A percentile compares a stretch with the other conserved stretches of the same genome.
phyloP scores from a whole-genome alignment of 2,888 invertebrate species.

The Coremacera marginata region DNA sequence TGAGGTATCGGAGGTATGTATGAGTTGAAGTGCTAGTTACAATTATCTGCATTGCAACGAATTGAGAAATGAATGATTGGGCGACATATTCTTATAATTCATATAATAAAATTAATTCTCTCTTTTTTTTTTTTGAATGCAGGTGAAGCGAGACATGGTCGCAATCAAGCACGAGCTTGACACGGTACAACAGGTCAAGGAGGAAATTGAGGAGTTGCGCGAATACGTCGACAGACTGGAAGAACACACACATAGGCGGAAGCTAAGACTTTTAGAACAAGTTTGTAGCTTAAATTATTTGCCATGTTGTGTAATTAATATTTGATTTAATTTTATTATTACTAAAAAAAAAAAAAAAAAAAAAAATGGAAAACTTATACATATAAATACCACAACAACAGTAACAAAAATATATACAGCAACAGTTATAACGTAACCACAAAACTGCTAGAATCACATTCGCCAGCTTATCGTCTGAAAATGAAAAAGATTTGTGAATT shows the following conservation, averaged over 20 bases:
- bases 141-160: constrained; percentile 94
- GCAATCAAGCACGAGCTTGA: constrained; percentile 94
- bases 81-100: neutral
- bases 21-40: neutral
- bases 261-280: constrained; percentile 92
- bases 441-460: constrained; percentile 17
- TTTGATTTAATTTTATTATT: constrained; percentile 33
- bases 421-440: constrained; percentile 38
- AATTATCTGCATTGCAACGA: neutral
- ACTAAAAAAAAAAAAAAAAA: neutral
- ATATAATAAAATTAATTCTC: neutral
- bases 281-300: constrained; percentile 73
- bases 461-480: constrained; percentile 12
- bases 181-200: constrained; percentile 94
- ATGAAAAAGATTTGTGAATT: neutral
- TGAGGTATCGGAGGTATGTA: constrained; percentile 85
- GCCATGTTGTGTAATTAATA: constrained; percentile 69
- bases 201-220: constrained; percentile 92
- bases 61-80: neutral
- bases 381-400: constrained; percentile 38
- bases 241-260: constrained; percentile 90
- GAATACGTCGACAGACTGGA: constrained; percentile 93
- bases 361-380: constrained; percentile 2
- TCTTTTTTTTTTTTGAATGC: constrained; percentile 35
- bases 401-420: constrained; percentile 42